phyloP scores from a whole-genome alignment of 2,113 vertebrate genomes.

The Gopherus flavomarginatus region DNA sequence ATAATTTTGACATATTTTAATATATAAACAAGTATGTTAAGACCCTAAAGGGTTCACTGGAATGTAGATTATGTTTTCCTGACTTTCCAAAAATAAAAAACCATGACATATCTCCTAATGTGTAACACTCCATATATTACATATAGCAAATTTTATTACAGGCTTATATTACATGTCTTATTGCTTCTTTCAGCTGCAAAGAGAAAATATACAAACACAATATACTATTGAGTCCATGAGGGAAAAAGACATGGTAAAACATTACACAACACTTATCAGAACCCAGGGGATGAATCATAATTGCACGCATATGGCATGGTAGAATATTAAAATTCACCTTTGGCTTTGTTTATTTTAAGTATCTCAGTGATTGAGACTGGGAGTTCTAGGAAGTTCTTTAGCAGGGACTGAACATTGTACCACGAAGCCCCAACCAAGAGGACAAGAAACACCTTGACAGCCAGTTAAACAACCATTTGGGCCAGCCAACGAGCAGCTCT shows the following conservation, averaged over 20 bases:
- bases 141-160: neutral
- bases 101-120: conserved; percentile 2
- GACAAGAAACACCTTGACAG: neutral
- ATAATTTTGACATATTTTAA: conserved; percentile 22
- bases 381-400: neutral
- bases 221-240: neutral
- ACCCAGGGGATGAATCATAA: neutral
- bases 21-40: conserved; percentile 8
- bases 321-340: neutral
- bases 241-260: neutral
- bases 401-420: neutral
- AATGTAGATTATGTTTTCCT: conserved; percentile 43
- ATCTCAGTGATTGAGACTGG: neutral
- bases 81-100: conserved; percentile 27
- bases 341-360: neutral
- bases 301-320: neutral
- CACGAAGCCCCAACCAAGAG: neutral
- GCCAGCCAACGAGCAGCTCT: neutral
- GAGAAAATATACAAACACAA: neutral
- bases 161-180: conserved; percentile 6
- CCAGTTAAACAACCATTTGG: neutral
- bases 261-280: neutral
- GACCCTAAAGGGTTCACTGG: neutral
- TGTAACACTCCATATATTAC: neutral
- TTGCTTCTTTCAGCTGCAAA: conserved; percentile 26